Evolutionary conservation across 2,113 vertebrate genomes (phyloP), one percentile per base, ranked within the genome.

Genomic region (Chloroceryle aenea): DNA sequence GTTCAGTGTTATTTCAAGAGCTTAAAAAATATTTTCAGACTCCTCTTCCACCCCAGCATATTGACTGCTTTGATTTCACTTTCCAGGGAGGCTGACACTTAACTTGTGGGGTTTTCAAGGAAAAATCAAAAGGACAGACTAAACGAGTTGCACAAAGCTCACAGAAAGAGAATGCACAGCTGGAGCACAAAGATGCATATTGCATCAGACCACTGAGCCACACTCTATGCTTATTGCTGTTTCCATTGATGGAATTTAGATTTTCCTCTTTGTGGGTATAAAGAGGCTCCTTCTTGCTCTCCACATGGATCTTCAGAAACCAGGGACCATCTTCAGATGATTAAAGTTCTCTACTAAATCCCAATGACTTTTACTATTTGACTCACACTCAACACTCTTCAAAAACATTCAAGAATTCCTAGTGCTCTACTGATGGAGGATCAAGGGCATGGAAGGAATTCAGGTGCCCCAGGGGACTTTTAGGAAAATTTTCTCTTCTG

Each of bases 381-480:
- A n/a, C 11, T 67, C 7, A 4, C 19, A 43, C 21, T 48, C 45
- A 47, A 68, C 9, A 32, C 4, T 55, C 25, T 45, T 67, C 20
- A 61, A 47, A 82, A 59, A 12, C 10, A 56, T 76, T 40, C 40
- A 89, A 34, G n/a, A 77, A 40, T 38, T 53, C 23, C 5, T 52
- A 66, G 10, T 2, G 13, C 17, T 56, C 11, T 58, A 6, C 3
- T 48, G 6, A 25, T 66, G 45, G 9, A 85, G 4, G 4, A 12
- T 38, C 34, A 84, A 68, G 7, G 12, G 5, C 22, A 43, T 34
- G 10, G 23, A 75, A 87, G 2, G 7, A 66, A 53, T 40, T 47
- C 19, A 23, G 6, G 3, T 52, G 38, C 66, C 23, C 20, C 1
- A 1, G 18, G 3, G 3, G 21, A 38, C 12, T 36, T 48, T 16